These are phyloP conservation scores for Anolis sagrei DNA, from an alignment of 2,113 vertebrate species.

Conservation along the genomic window DNA sequence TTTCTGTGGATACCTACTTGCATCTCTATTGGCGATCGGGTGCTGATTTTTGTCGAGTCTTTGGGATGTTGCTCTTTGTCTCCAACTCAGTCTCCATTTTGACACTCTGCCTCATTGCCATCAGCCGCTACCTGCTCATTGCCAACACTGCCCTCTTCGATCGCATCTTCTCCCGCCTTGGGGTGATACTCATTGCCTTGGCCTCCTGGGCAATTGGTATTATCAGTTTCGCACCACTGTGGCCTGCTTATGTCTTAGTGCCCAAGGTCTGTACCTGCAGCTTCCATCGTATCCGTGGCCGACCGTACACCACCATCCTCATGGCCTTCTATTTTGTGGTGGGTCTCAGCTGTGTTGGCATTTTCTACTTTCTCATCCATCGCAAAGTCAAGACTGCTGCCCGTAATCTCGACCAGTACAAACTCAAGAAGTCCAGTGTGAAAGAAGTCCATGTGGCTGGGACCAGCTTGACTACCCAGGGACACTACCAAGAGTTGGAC, in stretches of 20 bases:
- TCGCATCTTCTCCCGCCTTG: conserved; percentile 74
- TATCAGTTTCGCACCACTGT: conserved; percentile 84
- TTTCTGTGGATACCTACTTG: conserved; percentile 86
- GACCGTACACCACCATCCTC: conserved; percentile 86
- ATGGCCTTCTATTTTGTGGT: conserved; percentile 85
- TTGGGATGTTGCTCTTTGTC: conserved; percentile 85
- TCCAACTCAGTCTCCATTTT: conserved; percentile 89
- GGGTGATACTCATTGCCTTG: conserved; percentile 72
- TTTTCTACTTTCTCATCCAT: conserved; percentile 88
- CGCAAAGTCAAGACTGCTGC: conserved; percentile 77
- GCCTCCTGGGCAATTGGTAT: conserved; percentile 79
- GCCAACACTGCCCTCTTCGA: conserved; percentile 78
- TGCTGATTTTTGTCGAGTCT: conserved; percentile 79
- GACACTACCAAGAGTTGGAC: conserved; percentile 68
- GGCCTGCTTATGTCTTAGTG: conserved; percentile 82
- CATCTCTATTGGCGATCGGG: conserved; percentile 84
- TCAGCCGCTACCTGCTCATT: conserved; percentile 85
- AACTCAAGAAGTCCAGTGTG: conserved; percentile 71
- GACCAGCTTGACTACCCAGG: conserved; percentile 25
- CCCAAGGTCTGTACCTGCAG: conserved; percentile 90
- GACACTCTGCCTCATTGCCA: conserved; percentile 85
- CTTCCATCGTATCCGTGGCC: conserved; percentile 83
- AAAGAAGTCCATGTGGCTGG: conserved; percentile 54
- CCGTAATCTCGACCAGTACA: conserved; percentile 77
- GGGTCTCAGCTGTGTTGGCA: conserved; percentile 81